These are phyloP conservation scores for Erinaceus europaeus DNA, from an alignment of 2,113 vertebrate genomes.

Conservation along the genomic window DNA sequence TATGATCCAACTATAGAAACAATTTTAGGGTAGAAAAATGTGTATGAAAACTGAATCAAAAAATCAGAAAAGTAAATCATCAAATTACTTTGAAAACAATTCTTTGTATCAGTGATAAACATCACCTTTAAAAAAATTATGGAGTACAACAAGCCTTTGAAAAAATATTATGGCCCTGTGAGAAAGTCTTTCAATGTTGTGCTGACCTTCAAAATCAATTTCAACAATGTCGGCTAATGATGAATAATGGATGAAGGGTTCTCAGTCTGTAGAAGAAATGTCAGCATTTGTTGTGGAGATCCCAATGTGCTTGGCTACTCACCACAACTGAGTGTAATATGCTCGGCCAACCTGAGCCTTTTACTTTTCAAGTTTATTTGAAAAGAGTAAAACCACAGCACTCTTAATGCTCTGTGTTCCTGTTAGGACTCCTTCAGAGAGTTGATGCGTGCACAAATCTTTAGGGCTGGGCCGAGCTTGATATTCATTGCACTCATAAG, in stretches of 20 bases:
- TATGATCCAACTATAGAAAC: conserved; percentile 65
- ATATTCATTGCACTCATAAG: conserved; percentile 99
- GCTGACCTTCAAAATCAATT: conserved; percentile 68
- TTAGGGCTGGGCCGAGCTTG: conserved; percentile 96
- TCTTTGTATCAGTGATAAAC: conserved; percentile 73
- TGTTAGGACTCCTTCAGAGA: conserved; percentile 91
- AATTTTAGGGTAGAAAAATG: conserved; percentile 61
- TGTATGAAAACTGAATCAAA: conserved; percentile 60
- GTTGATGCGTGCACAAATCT: conserved; percentile 98
- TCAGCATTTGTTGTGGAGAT: conserved; percentile 58
- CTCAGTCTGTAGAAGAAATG: conserved; percentile 70
- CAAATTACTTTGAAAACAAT: conserved; percentile 65
- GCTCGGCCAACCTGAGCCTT: conserved; percentile 64
- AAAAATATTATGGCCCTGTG: conserved; percentile 75
- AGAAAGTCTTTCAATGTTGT: conserved; percentile 65
- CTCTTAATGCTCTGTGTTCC: conserved; percentile 51
- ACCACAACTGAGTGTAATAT: conserved; percentile 66
- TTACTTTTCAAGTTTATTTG: conserved; percentile 69
- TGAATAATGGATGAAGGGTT: conserved; percentile 71
- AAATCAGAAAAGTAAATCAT: conserved; percentile 65
- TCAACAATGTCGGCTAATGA: conserved; percentile 55
- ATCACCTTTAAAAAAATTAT: conserved; percentile 65
- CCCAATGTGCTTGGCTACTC: conserved; percentile 67
- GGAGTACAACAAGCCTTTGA: conserved; percentile 73
- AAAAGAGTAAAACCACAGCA: conserved; percentile 61